Base-by-base conservation (phyloP, 2,888 invertebrate genomes). In the Blera fallax region DNA sequence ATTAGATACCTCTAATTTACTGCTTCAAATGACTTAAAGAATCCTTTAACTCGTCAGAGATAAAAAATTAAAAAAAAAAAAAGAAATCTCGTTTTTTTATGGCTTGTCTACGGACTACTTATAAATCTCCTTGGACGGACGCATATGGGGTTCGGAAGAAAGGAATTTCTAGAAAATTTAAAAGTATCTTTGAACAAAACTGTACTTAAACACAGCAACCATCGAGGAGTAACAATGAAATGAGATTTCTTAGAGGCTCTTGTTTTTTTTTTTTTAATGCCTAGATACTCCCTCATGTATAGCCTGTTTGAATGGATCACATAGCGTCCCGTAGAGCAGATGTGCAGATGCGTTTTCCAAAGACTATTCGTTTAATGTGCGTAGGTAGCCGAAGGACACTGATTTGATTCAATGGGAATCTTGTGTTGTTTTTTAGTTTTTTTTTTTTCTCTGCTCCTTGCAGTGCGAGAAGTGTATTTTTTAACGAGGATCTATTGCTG, bases 1-100 rank as follows among this genome's bases (percentile, higher is more conserved):
- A 85, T 85, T 85, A 78, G 80, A 84, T 80, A 85, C 85, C 85
- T 85, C 76, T 76, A 85, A 80, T 85, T 85, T 85, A 80, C 70
- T 80, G 69, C 84, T 60, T 80, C 76, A 62, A 69, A 80, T 85
- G 85, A 76, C 76, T 85, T 48, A 24, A 80, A 76, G 80, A 85
- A 85, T 80, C 80, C 76, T 85, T 85, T 85, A 85, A 58, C 76
- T 43, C 60, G 37, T 43, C 56, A 29, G 58, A 67, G 40, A 50
- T 56, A 62, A 21, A 16, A 34, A 62, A 52, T 27, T 50, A 29
- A 50, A 56, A 60, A 60, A 11, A 18, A 34, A 24, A 50, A 67
- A 40, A 78, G 27, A 29, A 54, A 62, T 58, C 56, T 58, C 27
- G 37, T 72, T 76, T 76, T n/a, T 70, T 80, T 83, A 48, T 21